Percentiles rank a stretch among this genome's conserved stretches.
These are phyloP conservation scores for Bostrychus sinensis DNA, from an alignment of 2,113 vertebrate species.

Conservation along the genomic window DNA sequence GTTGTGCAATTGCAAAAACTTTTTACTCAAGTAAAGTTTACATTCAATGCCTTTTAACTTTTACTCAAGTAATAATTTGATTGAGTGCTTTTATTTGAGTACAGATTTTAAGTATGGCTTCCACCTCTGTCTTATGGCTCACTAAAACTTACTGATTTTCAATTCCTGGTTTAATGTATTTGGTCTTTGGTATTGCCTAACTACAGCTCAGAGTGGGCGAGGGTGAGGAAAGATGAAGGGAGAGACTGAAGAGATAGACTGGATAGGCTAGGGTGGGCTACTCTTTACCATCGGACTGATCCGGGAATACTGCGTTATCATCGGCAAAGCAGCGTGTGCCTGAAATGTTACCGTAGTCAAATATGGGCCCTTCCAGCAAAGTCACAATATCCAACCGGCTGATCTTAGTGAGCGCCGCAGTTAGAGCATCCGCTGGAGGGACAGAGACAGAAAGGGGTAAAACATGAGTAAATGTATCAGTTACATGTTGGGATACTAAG, in stretches of 20 bases:
- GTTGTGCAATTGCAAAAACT: too few species aligned
- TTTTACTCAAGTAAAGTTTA: too few species aligned
- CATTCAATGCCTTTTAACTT: too few species aligned
- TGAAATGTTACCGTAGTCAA: constrained; percentile 99
- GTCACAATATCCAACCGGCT: constrained; percentile 99
- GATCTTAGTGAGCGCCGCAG: constrained; percentile 96
- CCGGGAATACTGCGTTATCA: constrained; percentile 96
- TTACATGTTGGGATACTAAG: not conserved
- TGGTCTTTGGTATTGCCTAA: constrained; percentile 56
- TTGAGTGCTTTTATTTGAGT: too few species aligned
- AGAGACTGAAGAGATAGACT: constrained; percentile 77
- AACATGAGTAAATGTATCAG: too few species aligned
- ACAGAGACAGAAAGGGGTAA: constrained; percentile 48
- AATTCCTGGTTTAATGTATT: constrained; percentile 36
- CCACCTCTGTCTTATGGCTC: not conserved
- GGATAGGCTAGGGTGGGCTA: constrained; percentile 83
- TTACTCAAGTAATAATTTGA: too few species aligned
- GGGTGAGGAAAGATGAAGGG: constrained; percentile 73
- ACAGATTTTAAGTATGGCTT: too few species aligned
- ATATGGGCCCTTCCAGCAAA: constrained; percentile 99
- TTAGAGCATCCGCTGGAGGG: constrained; percentile 96
- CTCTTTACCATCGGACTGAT: constrained; percentile 98
- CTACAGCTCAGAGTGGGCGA: constrained; percentile 62
- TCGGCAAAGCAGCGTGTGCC: constrained; percentile 99
- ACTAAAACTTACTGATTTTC: not conserved